Percentiles rank a stretch among this genome's conserved stretches.
phyloP scores from a whole-genome alignment of 2,888 invertebrate species.

The Disparrhopalites patrizii region DNA sequence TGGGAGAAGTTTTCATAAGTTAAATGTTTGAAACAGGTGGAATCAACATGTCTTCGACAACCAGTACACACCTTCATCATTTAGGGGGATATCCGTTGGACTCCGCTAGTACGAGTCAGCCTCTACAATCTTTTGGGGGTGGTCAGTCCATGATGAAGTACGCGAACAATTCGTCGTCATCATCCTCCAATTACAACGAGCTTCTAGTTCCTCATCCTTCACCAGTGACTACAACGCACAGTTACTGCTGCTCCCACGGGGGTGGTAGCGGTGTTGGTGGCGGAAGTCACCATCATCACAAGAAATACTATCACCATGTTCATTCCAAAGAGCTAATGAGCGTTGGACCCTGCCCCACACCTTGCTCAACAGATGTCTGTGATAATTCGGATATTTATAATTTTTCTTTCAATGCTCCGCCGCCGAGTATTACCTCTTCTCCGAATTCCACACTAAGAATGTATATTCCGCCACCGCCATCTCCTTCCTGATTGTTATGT shows the following conservation, averaged over 20 bases:
- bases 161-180: conserved; percentile 26
- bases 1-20: too few relatives aligned
- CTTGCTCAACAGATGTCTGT: conserved; percentile 90
- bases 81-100: conserved; percentile 6
- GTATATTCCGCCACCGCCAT: conserved; percentile 39
- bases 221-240: conserved; percentile 40
- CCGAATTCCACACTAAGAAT: conserved; percentile 46
- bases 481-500: conserved; percentile 27
- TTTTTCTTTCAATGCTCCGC: conserved; percentile 44
- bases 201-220: conserved; percentile 46
- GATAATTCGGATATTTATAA: conserved; percentile 72
- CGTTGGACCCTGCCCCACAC: conserved; percentile 62
- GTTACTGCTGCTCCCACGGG: conserved; percentile 39
- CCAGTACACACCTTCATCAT: conserved; percentile 6
- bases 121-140: too few relatives aligned
- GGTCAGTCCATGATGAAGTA: conserved; percentile 1
- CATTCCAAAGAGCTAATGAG: conserved; percentile 24
- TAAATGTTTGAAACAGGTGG: too few relatives aligned
- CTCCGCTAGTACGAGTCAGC: background rate
- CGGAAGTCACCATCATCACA: conserved; percentile 8
- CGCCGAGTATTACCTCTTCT: conserved; percentile 39
- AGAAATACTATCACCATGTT: conserved; percentile 3
- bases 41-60: background rate
- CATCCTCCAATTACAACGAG: conserved; percentile 44
- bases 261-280: background rate